Conservation (phyloP, 2,113 vertebrate genomes). For the Zosterops japonicus region DNA sequence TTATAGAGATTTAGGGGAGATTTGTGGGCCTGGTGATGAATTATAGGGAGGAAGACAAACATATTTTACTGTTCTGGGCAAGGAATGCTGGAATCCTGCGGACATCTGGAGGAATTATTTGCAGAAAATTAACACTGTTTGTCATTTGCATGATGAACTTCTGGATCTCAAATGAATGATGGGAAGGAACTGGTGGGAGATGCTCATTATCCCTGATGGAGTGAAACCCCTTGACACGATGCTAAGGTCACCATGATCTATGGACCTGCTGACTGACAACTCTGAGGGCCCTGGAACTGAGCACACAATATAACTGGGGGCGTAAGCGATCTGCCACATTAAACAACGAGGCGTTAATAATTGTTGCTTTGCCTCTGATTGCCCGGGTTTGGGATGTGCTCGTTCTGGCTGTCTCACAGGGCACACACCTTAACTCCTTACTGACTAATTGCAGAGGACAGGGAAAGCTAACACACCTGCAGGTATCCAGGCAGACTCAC, state of each 20-base stretch:
- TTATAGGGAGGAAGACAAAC: slow-evolving; percentile 64
- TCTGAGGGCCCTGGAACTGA: slow-evolving; percentile 39
- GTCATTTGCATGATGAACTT: slow-evolving; percentile 70
- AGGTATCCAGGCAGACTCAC: not conserved
- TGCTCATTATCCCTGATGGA: slow-evolving; percentile 69
- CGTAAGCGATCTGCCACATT: slow-evolving; percentile 11
- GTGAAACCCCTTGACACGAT: slow-evolving; percentile 47
- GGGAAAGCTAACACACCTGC: not conserved
- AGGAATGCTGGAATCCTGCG: slow-evolving; percentile 53
- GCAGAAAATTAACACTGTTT: slow-evolving; percentile 73
- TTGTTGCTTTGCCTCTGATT: slow-evolving; percentile 30
- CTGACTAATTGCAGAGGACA: not conserved
- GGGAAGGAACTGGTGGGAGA: slow-evolving; percentile 53
- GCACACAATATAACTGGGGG: slow-evolving; percentile 18
- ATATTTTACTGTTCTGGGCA: slow-evolving; percentile 71
- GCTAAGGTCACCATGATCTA: slow-evolving; percentile 64
- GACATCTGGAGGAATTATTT: slow-evolving; percentile 78
- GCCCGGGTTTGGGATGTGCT: not conserved
- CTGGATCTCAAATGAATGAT: slow-evolving; percentile 63
- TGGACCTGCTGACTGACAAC: slow-evolving; percentile 48
- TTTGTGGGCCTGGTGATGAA: slow-evolving; percentile 68
- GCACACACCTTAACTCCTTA: slow-evolving; percentile 3
- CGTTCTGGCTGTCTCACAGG: not conserved
- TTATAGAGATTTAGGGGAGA: slow-evolving; percentile 65
- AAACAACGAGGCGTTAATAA: slow-evolving; percentile 46